Evolutionary conservation across 1,140 invertebrate species (phyloP), one percentile per base, ranked within the genome.

Genomic region (Drosophila seguyi): DNA sequence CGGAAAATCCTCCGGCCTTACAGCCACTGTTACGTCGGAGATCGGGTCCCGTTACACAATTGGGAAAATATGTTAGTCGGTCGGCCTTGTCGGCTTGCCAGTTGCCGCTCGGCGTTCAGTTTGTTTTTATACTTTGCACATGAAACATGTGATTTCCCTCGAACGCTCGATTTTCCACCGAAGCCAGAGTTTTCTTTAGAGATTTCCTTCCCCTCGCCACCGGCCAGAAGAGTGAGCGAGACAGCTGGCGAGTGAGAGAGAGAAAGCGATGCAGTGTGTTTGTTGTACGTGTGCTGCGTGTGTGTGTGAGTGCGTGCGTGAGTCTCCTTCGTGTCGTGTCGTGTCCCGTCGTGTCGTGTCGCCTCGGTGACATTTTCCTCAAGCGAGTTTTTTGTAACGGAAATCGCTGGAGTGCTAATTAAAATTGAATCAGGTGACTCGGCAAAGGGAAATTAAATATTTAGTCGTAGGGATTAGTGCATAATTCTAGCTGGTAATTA

Each of bases 51-150:
- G 59, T 62, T 62, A 62, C 59, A 62, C 59, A 62, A 69, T 67
- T 52, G 61, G 39, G 47, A 67, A 69, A 69, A 69, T 69, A 69
- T 69, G 66, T 67, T 69, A 69, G 61, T 69, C 66, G 62, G 66
- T 69, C 66, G 66, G 38, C 31, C 13, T 63, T 36, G 63, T 63
- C 63, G 62, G 62, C 47, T 65, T 50, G 42, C 25, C 59, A 42
- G 20, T 65, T 41, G 71, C 39, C 39, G 56, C 56, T 69, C 69
- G 67, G 61, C 47, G 41, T 81, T 91, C 79, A 91, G 83, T 91
- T 91, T 91, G 88, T 79, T 91, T 91, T 91, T 81, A 91, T 71
- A 88, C 87, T 78, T 76, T 84, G 87, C 83, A 83, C 87, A 91
- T 87, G 83, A 78, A 91, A 91, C 87, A 91, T 90, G 88, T 91